A percentile compares a stretch with the other conserved stretches of the same genome.
Evolutionary conservation across 1,140 invertebrate genomes (phyloP).

Genomic region (Trichoplusia ni): DNA sequence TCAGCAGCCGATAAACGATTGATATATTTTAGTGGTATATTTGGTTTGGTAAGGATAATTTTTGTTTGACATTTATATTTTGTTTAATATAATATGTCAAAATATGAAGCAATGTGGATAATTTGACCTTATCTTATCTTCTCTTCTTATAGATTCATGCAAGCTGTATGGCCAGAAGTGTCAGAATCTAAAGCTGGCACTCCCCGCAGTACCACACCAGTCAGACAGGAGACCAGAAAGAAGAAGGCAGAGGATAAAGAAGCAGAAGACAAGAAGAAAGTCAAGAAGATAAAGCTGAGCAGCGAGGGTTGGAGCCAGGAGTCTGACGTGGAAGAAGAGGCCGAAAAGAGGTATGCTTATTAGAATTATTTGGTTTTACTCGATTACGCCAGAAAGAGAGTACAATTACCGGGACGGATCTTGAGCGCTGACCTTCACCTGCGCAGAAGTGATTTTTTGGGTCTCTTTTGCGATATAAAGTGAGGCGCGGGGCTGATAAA

Average conservation of each 20-base stretch:
- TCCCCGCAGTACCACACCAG: slow-evolving; percentile 60
- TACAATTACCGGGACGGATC: no score
- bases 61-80: no score
- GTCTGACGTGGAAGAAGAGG: slow-evolving; percentile 64
- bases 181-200: slow-evolving; percentile 47
- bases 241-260: slow-evolving; percentile 49
- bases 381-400: neutral
- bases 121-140: no score
- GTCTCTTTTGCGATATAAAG: no score
- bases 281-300: slow-evolving; percentile 64
- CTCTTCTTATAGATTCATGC: slow-evolving; percentile 57
- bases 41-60: no score
- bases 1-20: no score
- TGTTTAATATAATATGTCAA: no score
- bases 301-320: slow-evolving; percentile 74
- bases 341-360: slow-evolving; percentile 49
- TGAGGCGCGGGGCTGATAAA: no score
- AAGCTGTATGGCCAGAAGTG: slow-evolving; percentile 65
- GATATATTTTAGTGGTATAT: no score
- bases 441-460: no score
- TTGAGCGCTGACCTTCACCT: no score
- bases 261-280: slow-evolving; percentile 56
- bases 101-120: no score
- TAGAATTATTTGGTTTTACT: neutral
- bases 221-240: slow-evolving; percentile 45